Percentiles rank a stretch among this genome's conserved stretches.
phyloP scores from a whole-genome alignment of 2,888 invertebrate genomes.

The Polyommatus icarus region DNA sequence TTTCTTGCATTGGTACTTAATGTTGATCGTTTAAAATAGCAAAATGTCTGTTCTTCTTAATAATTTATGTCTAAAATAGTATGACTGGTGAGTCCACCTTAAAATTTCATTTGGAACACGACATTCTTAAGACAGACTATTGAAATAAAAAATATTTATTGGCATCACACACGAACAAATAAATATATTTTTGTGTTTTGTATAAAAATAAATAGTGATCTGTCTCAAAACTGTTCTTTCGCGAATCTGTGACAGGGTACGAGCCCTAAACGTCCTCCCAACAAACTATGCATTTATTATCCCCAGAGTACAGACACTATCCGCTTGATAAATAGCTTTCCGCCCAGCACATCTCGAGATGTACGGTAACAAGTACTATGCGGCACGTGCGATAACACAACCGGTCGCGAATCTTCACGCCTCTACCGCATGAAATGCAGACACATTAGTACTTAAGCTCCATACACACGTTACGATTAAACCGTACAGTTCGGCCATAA shows the following conservation, averaged over 20 bases:
- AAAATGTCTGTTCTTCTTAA: neutral
- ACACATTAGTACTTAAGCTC: slow-evolving; percentile 33
- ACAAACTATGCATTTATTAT: neutral
- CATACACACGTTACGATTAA: too few species aligned
- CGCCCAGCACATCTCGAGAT: slow-evolving; percentile 31
- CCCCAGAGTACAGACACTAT: neutral
- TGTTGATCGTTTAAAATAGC: neutral
- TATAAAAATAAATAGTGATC: too few species aligned
- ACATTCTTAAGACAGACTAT: too few species aligned
- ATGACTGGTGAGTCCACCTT: too few species aligned
- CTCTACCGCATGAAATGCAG: slow-evolving; percentile 50
- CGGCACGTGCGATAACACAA: slow-evolving; percentile 70
- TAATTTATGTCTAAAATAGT: too few species aligned
- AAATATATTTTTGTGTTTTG: too few species aligned
- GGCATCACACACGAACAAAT: too few species aligned
- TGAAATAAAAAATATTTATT: too few species aligned
- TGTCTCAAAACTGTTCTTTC: too few species aligned
- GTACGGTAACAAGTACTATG: slow-evolving; percentile 57
- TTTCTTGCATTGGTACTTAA: neutral
- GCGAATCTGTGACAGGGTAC: neutral
- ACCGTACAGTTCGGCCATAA: slow-evolving; percentile 48
- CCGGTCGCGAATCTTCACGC: slow-evolving; percentile 68
- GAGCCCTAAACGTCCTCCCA: neutral
- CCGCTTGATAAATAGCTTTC: slow-evolving; percentile 41
- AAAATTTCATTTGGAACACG: too few species aligned